Base-by-base conservation (phyloP, 2,113 vertebrate species). In the Percopsis transmontana region DNA sequence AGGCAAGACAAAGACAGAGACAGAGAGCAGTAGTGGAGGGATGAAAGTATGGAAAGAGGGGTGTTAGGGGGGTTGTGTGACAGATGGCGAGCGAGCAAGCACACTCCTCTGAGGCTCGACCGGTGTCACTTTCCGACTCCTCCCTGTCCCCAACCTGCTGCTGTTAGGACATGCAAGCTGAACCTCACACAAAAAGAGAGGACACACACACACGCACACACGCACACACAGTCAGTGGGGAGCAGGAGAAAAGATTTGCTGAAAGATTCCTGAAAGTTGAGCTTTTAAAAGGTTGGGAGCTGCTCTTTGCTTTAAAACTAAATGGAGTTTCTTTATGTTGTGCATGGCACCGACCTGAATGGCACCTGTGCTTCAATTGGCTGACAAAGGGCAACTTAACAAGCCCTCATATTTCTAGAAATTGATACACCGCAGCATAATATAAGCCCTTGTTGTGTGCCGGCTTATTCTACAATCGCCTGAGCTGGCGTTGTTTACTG, bases 231-330 rank as follows among this genome's bases (percentile, higher is more conserved):
- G 87, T 82, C 87, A 87, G 73, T 62, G 40, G 87, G 85, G 87
- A 85, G 78, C 76, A 55, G 74, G 77, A 90, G 88, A 90, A 91
- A 91, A 90, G 90, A 90, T 89, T 88, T 79, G 76, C 58, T 78
- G 86, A 80, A 91, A 89, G 86, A 81, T 87, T 87, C 85, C 78
- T 90, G 89, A 92, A 92, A 92, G 90, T 87, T 83, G 90, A 92
- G 90, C 87, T 90, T 83, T 92, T 91, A 91, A 92, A 90, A 93
- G 92, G 85, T 74, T 48, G 76, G 81, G 83, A 81, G 80, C 71
- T 33, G 52, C 71, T 70, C 62, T 67, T 65, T 79, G 64, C 74
- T 89, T 87, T 87, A 89, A 85, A 89, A 82, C 85, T 82, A 76
- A 88, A 79, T 82, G 81, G 73, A 62, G 61, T 41, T 63, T 81